Conservation (phyloP, 2,888 invertebrate genomes). For the Agrotis clavis region DNA sequence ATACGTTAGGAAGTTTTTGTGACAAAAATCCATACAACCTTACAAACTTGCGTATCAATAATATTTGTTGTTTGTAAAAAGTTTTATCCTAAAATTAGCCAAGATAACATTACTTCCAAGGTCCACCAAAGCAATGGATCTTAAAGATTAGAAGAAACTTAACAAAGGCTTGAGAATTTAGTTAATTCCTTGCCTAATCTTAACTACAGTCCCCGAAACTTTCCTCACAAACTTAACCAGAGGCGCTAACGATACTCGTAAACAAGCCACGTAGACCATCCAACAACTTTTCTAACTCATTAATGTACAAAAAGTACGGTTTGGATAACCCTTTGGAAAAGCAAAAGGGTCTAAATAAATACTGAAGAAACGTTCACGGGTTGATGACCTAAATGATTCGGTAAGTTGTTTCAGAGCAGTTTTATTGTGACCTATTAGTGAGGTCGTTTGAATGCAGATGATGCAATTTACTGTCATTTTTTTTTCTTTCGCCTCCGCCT, state of each 20-base stretch:
- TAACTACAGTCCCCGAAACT: constrained; percentile 58
- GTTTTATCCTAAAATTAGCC: not conserved
- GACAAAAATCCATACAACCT: too few relatives aligned
- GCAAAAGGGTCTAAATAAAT: constrained; percentile 38
- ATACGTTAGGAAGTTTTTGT: too few relatives aligned
- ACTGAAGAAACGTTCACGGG: constrained; percentile 14
- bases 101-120: not conserved
- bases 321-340: constrained; percentile 41
- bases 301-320: constrained; percentile 58
- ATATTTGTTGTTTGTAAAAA: not conserved
- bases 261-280: constrained; percentile 61
- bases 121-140: constrained; percentile 29
- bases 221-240: constrained; percentile 57
- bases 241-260: constrained; percentile 56
- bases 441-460: too few relatives aligned
- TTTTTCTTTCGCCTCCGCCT: too few relatives aligned
- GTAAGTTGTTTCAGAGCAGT: constrained; percentile 9
- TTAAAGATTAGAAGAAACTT: constrained; percentile 33
- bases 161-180: constrained; percentile 21
- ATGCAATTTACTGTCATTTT: too few relatives aligned
- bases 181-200: constrained; percentile 50
- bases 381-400: constrained; percentile 28
- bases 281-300: constrained; percentile 58
- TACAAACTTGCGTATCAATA: too few relatives aligned
- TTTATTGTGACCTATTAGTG: too few relatives aligned